Evolutionary conservation across 2,888 invertebrate species (phyloP), one percentile per base, ranked within the genome.

Genomic region (Liposcelis brunnea): DNA sequence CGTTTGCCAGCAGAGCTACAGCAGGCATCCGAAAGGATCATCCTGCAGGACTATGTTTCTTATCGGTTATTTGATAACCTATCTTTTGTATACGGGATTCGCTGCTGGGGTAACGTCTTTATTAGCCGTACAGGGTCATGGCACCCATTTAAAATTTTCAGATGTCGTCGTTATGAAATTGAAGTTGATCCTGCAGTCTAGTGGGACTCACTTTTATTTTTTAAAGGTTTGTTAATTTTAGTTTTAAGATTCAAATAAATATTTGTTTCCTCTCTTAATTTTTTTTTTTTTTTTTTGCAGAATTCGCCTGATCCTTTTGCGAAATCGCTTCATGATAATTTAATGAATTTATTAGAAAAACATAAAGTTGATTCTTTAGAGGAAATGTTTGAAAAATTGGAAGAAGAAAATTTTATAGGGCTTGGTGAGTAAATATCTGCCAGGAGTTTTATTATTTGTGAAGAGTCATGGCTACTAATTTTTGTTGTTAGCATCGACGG

Each of bases 1-100:
- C n/a, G 58, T 58, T n/a, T 61, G 61, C 43, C 61, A 61, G 49
- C 61, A 61, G 57, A 59, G 60, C 36, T 53, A 56, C 34, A 59
- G 57, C 48, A 53, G 57, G 42, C 53, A 54, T 19, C 61, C 61
- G 7, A 51, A 51, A 42, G 57, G 59, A 44, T 54, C 57, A 45
- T 53, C 55, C 12, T 58, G 58, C 44, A 52, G 58, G 21, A 33
- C 47, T 1, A 56, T 59, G 19, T 59, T 60, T 45, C 52, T 60
- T 11, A 43, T 56, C 19, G 61, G 60, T 10, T 60, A 60, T 44
- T 31, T 59, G 14, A 56, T 52, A 47, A 51, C 58, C 1, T 60
- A 60, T 51, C 49, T 61, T 26, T 46, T 60, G 2, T 61, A 60
- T 43, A 61, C 61, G 1, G 58, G 58, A 18, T 61, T 61, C 49